A percentile compares a stretch with the other conserved stretches of the same genome.
Conservation (phyloP, 2,797 vertebrate genomes). For the Pseudochromis fuscus region DNA sequence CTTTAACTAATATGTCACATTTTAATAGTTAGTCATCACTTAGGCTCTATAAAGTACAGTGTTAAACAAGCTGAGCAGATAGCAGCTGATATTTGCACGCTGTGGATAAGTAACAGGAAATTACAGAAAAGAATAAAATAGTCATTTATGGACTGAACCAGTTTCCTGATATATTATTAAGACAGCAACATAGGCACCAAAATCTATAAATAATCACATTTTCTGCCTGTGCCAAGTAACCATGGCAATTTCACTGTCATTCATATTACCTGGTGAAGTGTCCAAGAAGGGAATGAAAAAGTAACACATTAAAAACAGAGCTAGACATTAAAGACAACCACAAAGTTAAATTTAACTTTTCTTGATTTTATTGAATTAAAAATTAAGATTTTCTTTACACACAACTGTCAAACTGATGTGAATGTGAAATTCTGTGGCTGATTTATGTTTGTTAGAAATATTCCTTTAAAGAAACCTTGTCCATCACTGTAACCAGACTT, state of each 20-base stretch:
- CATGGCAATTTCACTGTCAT: too few relatives aligned
- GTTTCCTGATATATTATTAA: too few relatives aligned
- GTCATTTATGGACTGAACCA: too few relatives aligned
- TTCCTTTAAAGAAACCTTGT: background rate
- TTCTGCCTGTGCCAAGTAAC: background rate
- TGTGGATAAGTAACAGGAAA: background rate
- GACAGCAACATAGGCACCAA: too few relatives aligned
- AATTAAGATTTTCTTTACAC: background rate
- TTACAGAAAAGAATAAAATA: background rate
- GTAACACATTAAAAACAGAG: too few relatives aligned
- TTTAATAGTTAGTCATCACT: background rate
- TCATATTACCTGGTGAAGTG: too few relatives aligned
- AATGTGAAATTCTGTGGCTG: too few relatives aligned
- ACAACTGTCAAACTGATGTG: background rate
- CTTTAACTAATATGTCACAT: background rate
- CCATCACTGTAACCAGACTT: constrained; percentile 1
- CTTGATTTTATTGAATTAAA: too few relatives aligned
- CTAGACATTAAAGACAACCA: too few relatives aligned
- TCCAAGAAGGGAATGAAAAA: too few relatives aligned
- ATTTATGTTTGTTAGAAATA: background rate
- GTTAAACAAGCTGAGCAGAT: background rate
- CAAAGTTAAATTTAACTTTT: too few relatives aligned
- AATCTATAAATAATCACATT: too few relatives aligned
- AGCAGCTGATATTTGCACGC: background rate
- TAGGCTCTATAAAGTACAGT: background rate